These are phyloP conservation scores for Mustelus asterias DNA, from an alignment of 2,113 vertebrate genomes.

Conservation along the genomic window DNA sequence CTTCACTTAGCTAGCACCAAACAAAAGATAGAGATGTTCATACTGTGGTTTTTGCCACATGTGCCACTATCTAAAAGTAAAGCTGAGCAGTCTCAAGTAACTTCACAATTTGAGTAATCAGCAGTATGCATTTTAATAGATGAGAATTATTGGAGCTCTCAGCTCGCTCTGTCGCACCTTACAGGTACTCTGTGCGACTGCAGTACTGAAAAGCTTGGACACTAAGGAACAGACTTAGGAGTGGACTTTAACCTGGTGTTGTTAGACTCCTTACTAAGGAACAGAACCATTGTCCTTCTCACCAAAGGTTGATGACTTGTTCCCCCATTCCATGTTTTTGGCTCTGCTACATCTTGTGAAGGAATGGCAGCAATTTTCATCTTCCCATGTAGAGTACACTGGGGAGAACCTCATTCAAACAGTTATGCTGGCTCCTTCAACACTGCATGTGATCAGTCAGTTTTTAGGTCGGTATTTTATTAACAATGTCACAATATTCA, in stretches of 20 bases:
- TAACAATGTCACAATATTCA: slow-evolving; percentile 13
- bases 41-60: not conserved
- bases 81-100: not conserved
- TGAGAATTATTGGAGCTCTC: not conserved
- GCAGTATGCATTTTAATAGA: not conserved
- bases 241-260: too few species aligned
- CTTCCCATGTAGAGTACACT: not conserved
- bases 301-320: not conserved
- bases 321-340: not conserved
- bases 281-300: not conserved
- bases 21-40: not conserved
- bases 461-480: not conserved
- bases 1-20: slow-evolving; percentile 36
- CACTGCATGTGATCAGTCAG: not conserved
- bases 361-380: not conserved
- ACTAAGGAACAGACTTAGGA: not conserved
- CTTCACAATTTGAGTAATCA: not conserved
- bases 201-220: not conserved
- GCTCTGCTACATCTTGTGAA: slow-evolving; percentile 6
- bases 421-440: slow-evolving; percentile 17
- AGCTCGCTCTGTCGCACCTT: not conserved
- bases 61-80: not conserved
- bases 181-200: not conserved
- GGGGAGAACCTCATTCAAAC: not conserved
- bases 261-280: too few species aligned